phyloP scores from a whole-genome alignment of 2,888 invertebrate species.

The Drosophila borborema region DNA sequence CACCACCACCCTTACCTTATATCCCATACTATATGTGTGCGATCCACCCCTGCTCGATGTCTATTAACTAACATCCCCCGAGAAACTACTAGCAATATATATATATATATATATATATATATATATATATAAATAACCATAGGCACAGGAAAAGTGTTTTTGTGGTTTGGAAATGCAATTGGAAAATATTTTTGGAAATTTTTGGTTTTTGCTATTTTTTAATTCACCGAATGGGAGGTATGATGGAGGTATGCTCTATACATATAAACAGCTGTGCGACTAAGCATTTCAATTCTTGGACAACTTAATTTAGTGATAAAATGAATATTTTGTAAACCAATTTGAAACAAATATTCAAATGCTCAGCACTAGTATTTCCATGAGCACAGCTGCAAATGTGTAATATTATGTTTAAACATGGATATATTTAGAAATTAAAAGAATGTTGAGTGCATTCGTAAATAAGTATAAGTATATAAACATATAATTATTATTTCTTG shows the following conservation, averaged over 20 bases:
- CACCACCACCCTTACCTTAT: conserved; percentile 38
- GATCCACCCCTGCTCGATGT: conserved; percentile 42
- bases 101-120: conserved; percentile 8
- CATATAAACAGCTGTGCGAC: neutral
- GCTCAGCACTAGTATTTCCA: neutral
- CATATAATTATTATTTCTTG: conserved; percentile 5
- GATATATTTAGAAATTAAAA: conserved; percentile 3
- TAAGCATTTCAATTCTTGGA: neutral
- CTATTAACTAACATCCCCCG: conserved; percentile 44
- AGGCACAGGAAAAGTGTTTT: conserved; percentile 33
- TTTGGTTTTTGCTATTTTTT: conserved; percentile 16
- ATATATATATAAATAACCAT: conserved; percentile 16
- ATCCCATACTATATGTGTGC: conserved; percentile 3
- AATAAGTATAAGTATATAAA: conserved; percentile 3
- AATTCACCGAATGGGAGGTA: neutral
- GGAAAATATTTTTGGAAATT: conserved; percentile 33
- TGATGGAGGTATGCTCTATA: neutral
- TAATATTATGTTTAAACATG: neutral
- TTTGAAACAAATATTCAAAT: neutral
- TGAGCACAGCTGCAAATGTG: neutral
- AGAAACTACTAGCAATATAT: conserved; percentile 1
- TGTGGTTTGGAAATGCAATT: conserved; percentile 43
- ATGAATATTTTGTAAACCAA: neutral
- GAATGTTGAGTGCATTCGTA: conserved; percentile 6
- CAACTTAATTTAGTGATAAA: neutral